A percentile compares a stretch with the other conserved stretches of the same genome.
Conservation (phyloP, 2,888 invertebrate species). For the Campaea margaritaria region DNA sequence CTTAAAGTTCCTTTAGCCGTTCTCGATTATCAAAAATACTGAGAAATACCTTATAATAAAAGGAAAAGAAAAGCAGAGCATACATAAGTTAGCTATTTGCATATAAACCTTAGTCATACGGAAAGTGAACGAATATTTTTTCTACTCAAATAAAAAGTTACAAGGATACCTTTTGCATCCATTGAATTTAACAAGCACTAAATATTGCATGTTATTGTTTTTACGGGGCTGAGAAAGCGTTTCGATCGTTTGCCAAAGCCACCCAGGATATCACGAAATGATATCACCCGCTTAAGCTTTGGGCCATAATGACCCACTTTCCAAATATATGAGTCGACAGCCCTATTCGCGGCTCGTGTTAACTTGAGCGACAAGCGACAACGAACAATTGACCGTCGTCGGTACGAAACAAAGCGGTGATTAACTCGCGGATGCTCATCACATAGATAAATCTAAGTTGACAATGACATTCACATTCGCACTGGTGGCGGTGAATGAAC, state of each 20-base stretch:
- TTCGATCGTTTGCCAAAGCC: not conserved
- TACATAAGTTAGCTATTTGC: too few relatives aligned
- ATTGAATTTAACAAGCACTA: not conserved
- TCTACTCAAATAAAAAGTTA: too few relatives aligned
- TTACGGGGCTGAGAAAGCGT: too few relatives aligned
- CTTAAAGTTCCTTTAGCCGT: not conserved
- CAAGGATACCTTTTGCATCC: too few relatives aligned
- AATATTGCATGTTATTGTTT: too few relatives aligned
- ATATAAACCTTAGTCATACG: too few relatives aligned
- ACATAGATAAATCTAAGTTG: slow-evolving; percentile 66
- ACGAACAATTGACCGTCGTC: slow-evolving; percentile 11
- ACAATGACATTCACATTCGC: slow-evolving; percentile 69
- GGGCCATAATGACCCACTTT: slow-evolving; percentile 16
- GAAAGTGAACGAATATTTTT: too few relatives aligned
- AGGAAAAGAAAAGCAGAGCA: too few relatives aligned
- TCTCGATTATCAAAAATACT: too few relatives aligned
- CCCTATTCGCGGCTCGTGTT: slow-evolving; percentile 12
- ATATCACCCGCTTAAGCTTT: slow-evolving; percentile 20
- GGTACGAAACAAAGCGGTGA: slow-evolving; percentile 39
- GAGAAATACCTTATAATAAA: too few relatives aligned
- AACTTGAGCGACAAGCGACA: slow-evolving; percentile 12
- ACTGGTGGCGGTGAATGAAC: slow-evolving; percentile 74
- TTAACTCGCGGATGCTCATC: slow-evolving; percentile 50
- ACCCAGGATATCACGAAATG: slow-evolving; percentile 11
- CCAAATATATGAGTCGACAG: slow-evolving; percentile 2